Percentiles rank a stretch among this genome's conserved stretches.
phyloP scores from a whole-genome alignment of 2,797 vertebrate genomes.

The Philypnodon macrostomus region DNA sequence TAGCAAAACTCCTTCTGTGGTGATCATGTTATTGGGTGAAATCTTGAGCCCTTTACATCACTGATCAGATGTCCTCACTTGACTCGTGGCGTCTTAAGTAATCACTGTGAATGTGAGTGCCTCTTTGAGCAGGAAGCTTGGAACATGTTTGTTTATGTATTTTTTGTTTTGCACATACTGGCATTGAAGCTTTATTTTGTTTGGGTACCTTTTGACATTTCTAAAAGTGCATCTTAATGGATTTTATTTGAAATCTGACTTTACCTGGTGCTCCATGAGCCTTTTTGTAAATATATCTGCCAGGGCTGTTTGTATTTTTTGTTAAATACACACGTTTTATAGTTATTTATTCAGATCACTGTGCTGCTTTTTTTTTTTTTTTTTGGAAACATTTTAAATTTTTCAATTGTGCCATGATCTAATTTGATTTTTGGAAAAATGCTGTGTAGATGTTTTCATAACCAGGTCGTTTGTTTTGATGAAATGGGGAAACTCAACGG shows the following conservation, averaged over 20 bases:
- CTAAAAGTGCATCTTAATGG: neutral
- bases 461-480: conserved; percentile 15
- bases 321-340: conserved; percentile 14
- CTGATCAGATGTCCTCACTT: conserved; percentile 1
- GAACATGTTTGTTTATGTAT: neutral
- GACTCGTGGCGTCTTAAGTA: conserved; percentile 12
- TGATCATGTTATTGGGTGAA: neutral
- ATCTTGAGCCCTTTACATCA: neutral
- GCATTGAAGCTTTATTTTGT: conserved; percentile 17
- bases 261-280: conserved; percentile 18
- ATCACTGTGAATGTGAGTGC: conserved; percentile 68
- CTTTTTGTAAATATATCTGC: conserved; percentile 11
- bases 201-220: conserved; percentile 51
- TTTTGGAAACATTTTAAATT: conserved; percentile 6
- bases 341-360: conserved; percentile 49
- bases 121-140: conserved; percentile 13
- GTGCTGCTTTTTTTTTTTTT: conserved; percentile 21
- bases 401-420: neutral
- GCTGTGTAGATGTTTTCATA: conserved; percentile 4
- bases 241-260: conserved; percentile 2
- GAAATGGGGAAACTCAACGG: too few relatives aligned
- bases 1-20: conserved; percentile 4
- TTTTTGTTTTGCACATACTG: conserved; percentile 6
- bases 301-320: neutral
- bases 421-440: conserved; percentile 3